Conservation (phyloP, 1,140 invertebrate species). For the Drosophila kurseongensis region DNA sequence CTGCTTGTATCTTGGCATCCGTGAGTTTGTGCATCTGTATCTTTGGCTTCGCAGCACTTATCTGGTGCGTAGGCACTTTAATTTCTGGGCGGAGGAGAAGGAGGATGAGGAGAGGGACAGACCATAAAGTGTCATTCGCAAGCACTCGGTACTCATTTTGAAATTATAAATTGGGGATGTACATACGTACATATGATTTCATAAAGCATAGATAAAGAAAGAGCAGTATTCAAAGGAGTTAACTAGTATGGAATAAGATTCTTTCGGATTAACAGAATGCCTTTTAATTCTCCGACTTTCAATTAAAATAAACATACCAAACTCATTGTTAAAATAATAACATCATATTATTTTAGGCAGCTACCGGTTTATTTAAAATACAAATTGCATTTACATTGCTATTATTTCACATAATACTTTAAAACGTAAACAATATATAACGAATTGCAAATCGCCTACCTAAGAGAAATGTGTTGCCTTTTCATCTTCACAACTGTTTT, state of each 20-base stretch:
- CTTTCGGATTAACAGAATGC: too few species aligned
- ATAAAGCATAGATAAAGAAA: slow-evolving; percentile 1
- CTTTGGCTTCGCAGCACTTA: slow-evolving; percentile 53
- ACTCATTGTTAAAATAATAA: not conserved
- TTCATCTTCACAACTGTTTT: not conserved
- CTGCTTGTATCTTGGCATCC: slow-evolving; percentile 44
- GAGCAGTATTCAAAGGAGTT: not conserved
- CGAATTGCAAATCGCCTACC: not conserved
- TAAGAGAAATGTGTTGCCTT: not conserved
- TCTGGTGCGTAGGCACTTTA: slow-evolving; percentile 46
- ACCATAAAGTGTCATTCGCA: slow-evolving; percentile 41
- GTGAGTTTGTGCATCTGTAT: slow-evolving; percentile 54
- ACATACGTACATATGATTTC: not conserved
- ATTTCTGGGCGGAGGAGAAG: not conserved
- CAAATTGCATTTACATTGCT: not conserved
- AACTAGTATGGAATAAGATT: not conserved
- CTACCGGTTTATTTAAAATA: too few species aligned
- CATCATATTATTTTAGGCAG: not conserved
- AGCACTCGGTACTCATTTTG: slow-evolving; percentile 14
- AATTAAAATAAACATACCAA: too few species aligned
- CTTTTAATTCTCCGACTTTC: too few species aligned
- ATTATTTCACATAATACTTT: not conserved
- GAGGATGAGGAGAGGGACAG: not conserved
- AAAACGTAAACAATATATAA: not conserved
- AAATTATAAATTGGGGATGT: slow-evolving; percentile 13